phyloP scores from a whole-genome alignment of 2,113 vertebrate species.

The Python bivittatus region DNA sequence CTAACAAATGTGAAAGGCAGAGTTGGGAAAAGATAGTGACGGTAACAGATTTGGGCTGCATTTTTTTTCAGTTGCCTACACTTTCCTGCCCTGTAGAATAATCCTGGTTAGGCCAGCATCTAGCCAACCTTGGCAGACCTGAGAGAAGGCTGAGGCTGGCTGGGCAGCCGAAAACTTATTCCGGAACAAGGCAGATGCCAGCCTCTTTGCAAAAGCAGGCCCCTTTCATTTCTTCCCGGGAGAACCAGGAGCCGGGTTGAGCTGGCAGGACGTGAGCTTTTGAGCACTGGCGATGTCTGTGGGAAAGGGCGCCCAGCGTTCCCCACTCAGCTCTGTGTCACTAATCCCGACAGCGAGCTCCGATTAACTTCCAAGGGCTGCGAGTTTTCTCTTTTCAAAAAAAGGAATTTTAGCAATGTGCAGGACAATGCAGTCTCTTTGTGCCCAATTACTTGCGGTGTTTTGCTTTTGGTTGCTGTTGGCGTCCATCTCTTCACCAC shows the following conservation, averaged over 20 bases:
- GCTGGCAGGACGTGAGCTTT: neutral
- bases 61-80: no score
- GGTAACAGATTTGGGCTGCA: no score
- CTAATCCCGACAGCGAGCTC: neutral
- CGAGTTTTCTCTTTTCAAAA: neutral
- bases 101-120: no score
- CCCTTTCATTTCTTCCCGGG: no score
- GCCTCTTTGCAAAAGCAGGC: neutral
- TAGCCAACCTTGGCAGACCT: neutral
- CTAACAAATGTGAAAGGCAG: neutral
- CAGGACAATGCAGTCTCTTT: constrained; percentile 59
- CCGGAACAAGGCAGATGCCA: neutral
- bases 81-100: no score
- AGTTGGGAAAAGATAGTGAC: neutral
- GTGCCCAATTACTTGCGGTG: constrained; percentile 44
- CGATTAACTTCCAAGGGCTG: neutral
- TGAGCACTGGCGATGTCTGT: neutral
- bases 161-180: neutral
- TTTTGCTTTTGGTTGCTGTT: constrained; percentile 32
- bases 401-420: constrained; percentile 63
- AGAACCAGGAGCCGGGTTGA: neutral
- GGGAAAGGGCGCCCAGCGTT: neutral
- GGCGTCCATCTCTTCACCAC: constrained; percentile 35
- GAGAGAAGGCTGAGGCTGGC: neutral
- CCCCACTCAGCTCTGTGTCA: neutral